Conservation (phyloP, 2,888 invertebrate species). For the Campaea margaritaria region DNA sequence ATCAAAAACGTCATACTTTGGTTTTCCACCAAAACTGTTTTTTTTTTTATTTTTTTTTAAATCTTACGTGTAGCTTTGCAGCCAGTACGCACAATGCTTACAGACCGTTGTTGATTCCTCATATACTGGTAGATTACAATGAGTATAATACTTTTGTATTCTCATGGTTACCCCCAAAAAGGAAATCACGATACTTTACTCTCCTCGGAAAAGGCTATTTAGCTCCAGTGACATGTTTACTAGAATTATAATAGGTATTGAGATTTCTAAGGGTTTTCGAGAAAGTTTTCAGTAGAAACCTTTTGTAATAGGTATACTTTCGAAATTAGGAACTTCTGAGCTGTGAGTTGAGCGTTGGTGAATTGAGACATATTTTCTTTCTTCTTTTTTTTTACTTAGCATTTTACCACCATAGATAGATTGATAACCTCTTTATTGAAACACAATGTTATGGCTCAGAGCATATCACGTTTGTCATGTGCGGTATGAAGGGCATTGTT, state of each 20-base stretch:
- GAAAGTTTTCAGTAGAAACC: constrained; percentile 23
- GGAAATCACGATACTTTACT: constrained; percentile 73
- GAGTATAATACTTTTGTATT: constrained; percentile 18
- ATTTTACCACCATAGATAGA: too few species aligned
- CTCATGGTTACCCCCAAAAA: constrained; percentile 53
- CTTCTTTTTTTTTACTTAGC: too few species aligned
- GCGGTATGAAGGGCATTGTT: too few species aligned
- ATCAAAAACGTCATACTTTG: too few species aligned
- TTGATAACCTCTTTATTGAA: too few species aligned
- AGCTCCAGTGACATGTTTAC: constrained; percentile 48
- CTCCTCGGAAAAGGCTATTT: constrained; percentile 41
- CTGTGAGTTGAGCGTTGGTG: neutral
- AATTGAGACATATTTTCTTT: too few species aligned
- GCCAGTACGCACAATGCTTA: neutral
- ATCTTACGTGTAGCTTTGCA: constrained; percentile 5
- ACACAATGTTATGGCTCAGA: too few species aligned
- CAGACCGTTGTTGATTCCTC: constrained; percentile 20
- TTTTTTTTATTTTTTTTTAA: too few species aligned
- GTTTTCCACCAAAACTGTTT: too few species aligned
- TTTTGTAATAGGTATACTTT: constrained; percentile 22
- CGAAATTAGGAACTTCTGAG: constrained; percentile 18
- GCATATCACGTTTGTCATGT: too few species aligned
- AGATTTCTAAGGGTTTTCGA: constrained; percentile 9
- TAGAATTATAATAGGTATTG: constrained; percentile 24
- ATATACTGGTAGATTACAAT: constrained; percentile 28